Evolutionary conservation across 1,140 invertebrate species (phyloP).

Genomic region (Odontomachus brunneus): DNA sequence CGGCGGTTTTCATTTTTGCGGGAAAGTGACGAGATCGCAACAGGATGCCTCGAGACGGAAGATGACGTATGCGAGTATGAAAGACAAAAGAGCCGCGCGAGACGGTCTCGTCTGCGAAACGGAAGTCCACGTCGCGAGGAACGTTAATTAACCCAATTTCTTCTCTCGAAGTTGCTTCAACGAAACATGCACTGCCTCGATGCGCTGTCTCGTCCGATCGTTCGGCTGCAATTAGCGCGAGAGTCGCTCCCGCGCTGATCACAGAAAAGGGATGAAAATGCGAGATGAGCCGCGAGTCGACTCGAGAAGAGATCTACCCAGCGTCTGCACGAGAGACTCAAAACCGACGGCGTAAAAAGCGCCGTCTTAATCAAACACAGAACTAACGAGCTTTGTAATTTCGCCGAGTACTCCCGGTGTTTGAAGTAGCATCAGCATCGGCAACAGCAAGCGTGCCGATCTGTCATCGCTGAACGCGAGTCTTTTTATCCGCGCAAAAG

Average conservation of each 20-base stretch:
- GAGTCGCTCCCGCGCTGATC: neutral
- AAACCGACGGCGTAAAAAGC: conserved; percentile 10
- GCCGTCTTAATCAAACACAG: conserved; percentile 13
- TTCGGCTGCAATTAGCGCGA: conserved; percentile 21
- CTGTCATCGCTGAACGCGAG: conserved; percentile 1
- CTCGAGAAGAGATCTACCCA: too few species aligned
- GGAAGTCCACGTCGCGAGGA: conserved; percentile 23
- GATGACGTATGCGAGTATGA: conserved; percentile 4
- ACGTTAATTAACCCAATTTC: conserved; percentile 55
- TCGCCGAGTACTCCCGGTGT: neutral
- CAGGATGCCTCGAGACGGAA: conserved; percentile 27
- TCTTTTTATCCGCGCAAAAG: conserved; percentile 3
- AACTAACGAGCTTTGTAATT: conserved; percentile 32
- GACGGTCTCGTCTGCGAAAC: conserved; percentile 11
- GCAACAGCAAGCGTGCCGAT: neutral
- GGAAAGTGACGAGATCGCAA: conserved; percentile 47
- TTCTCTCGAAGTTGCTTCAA: conserved; percentile 4
- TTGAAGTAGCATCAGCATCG: neutral
- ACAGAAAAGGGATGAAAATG: neutral
- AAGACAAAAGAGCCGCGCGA: conserved; percentile 9
- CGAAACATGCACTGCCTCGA: conserved; percentile 4
- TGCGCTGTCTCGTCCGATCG: conserved; percentile 19
- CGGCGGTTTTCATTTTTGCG: conserved; percentile 38
- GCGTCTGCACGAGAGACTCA: neutral
- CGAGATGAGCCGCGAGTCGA: too few species aligned